Conservation (phyloP, 2,888 invertebrate species). For the Nomada goodeniana region DNA sequence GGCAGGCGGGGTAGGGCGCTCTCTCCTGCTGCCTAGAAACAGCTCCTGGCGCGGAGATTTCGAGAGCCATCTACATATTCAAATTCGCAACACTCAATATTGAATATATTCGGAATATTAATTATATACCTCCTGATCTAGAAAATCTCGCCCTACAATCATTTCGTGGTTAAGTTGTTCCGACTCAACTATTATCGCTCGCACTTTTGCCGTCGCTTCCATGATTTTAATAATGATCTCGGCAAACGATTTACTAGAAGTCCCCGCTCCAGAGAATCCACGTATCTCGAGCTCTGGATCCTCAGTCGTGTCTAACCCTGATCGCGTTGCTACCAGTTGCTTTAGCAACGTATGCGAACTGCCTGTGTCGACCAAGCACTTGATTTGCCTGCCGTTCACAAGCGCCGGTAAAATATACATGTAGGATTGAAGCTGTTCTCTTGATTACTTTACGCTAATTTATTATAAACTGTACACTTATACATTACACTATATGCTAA, state of each 20-base stretch:
- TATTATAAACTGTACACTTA: too few relatives aligned
- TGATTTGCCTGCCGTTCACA: background rate
- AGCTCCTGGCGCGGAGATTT: too few relatives aligned
- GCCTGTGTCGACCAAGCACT: background rate
- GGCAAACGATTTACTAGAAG: background rate
- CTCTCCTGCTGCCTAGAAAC: too few relatives aligned
- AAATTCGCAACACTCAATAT: too few relatives aligned
- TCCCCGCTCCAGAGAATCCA: background rate
- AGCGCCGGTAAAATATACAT: background rate
- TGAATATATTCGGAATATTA: too few relatives aligned
- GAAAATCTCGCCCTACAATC: background rate
- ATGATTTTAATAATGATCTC: background rate
- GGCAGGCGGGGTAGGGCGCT: too few relatives aligned
- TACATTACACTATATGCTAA: too few relatives aligned
- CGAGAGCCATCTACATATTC: too few relatives aligned
- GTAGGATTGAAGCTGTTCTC: too few relatives aligned
- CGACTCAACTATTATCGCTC: background rate
- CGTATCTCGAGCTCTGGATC: background rate
- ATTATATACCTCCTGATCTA: too few relatives aligned
- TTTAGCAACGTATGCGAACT: background rate
- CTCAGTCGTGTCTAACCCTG: background rate
- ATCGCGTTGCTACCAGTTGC: background rate
- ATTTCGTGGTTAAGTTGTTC: background rate
- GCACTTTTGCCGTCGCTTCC: background rate
- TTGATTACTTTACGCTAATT: too few relatives aligned